These are phyloP conservation scores for Drosophila albomicans DNA, from an alignment of 1,140 invertebrate species.

Conservation along the genomic window DNA sequence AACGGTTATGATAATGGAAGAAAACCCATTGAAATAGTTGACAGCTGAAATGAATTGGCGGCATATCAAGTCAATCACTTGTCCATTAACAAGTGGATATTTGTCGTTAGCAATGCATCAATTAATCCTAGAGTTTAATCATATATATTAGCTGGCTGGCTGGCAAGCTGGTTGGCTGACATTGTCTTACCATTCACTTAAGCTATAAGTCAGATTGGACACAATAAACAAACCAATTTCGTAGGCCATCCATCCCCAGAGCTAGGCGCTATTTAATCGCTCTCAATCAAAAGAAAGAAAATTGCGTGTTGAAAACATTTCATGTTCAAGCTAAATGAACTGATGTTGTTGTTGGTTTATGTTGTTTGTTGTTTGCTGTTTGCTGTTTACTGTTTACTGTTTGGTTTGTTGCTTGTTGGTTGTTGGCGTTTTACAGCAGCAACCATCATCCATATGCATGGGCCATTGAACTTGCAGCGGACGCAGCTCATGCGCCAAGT, in stretches of 20 bases:
- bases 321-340: constrained; percentile 45
- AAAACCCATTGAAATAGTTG: background rate
- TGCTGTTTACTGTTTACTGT: no score
- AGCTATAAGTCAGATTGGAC: background rate
- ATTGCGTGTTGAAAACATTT: constrained; percentile 69
- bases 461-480: constrained; percentile 66
- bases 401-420: background rate
- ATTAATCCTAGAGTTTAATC: constrained; percentile 3
- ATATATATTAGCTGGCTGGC: background rate
- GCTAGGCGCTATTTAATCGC: constrained; percentile 19
- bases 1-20: background rate
- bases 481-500: constrained; percentile 30
- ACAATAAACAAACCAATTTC: constrained; percentile 3
- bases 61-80: constrained; percentile 9
- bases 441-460: constrained; percentile 2
- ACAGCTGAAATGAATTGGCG: background rate
- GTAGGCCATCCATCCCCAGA: constrained; percentile 5
- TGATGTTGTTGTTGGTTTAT: background rate
- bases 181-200: constrained; percentile 3
- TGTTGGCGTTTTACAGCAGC: no score
- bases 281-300: constrained; percentile 32
- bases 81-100: constrained; percentile 12
- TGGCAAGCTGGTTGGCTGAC: no score
- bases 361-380: background rate
- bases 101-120: constrained; percentile 16